Conservation (phyloP, 1,140 invertebrate species). For the Laodelphax striatellus region DNA sequence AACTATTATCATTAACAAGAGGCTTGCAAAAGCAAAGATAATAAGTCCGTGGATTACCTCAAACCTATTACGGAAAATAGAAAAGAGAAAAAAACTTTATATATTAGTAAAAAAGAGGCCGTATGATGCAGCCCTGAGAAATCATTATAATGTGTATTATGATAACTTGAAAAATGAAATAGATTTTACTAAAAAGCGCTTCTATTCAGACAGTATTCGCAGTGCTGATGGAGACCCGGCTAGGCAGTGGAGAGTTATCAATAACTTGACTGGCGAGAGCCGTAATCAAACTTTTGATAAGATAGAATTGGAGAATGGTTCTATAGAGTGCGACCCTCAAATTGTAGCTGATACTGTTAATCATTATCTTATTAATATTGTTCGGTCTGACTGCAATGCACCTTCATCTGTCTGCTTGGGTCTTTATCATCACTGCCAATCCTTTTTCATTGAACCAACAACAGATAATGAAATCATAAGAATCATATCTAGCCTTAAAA, state of each 20-base stretch:
- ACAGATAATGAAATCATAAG: not conserved
- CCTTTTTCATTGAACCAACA: slow-evolving; percentile 6
- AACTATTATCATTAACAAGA: not conserved
- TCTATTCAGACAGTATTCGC: not conserved
- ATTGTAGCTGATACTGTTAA: not conserved
- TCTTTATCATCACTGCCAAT: not conserved
- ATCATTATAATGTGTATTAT: slow-evolving; percentile 1
- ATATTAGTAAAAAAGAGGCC: slow-evolving; percentile 1
- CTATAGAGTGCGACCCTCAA: not conserved
- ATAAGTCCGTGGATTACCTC: slow-evolving; percentile 6
- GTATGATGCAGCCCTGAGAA: not conserved
- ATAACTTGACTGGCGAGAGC: not conserved
- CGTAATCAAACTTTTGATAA: not conserved
- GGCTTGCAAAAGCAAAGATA: slow-evolving; percentile 1
- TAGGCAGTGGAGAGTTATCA: slow-evolving; percentile 5
- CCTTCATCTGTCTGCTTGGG: not conserved
- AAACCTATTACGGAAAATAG: not conserved
- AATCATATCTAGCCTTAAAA: not conserved
- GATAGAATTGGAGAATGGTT: slow-evolving; percentile 4
- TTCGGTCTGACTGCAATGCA: not conserved
- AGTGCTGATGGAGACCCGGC: slow-evolving; percentile 1
- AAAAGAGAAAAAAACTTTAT: slow-evolving; percentile 1
- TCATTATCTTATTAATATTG: not conserved
- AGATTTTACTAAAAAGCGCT: not conserved
- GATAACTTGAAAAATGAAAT: not conserved